Conservation (phyloP, 2,888 invertebrate species). For the Macaria notata region DNA sequence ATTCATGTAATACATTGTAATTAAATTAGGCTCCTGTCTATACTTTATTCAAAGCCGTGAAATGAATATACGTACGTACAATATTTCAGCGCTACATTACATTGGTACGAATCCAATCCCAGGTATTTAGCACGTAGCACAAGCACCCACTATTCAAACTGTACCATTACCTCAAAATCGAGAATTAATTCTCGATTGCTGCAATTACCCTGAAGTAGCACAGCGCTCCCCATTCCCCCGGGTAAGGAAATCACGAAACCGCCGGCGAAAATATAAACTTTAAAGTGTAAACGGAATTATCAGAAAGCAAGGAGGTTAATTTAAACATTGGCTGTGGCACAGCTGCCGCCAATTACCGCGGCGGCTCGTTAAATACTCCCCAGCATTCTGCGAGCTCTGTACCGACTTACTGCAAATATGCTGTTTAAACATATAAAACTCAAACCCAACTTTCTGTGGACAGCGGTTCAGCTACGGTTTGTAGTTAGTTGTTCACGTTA, state of each 20-base stretch:
- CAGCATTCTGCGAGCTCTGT: constrained; percentile 42
- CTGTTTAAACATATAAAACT: constrained; percentile 9
- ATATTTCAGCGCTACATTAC: too few relatives aligned
- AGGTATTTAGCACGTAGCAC: too few relatives aligned
- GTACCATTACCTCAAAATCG: neutral
- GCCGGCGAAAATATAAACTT: constrained; percentile 23
- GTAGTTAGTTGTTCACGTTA: neutral
- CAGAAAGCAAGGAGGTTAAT: constrained; percentile 52
- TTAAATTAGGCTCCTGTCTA: too few relatives aligned
- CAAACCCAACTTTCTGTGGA: constrained; percentile 2
- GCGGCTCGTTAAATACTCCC: constrained; percentile 63
- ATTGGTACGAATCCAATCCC: too few relatives aligned
- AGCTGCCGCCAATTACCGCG: constrained; percentile 63
- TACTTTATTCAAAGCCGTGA: too few relatives aligned
- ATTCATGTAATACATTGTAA: too few relatives aligned
- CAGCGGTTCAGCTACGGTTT: neutral
- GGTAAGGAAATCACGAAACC: constrained; percentile 18
- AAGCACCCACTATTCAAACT: too few relatives aligned
- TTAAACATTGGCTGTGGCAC: constrained; percentile 59
- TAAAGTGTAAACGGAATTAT: constrained; percentile 32
- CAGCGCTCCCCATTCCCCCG: constrained; percentile 4
- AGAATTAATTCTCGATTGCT: neutral
- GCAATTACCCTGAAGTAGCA: neutral
- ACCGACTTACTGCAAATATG: constrained; percentile 27
- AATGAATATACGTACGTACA: too few relatives aligned